A percentile compares a stretch with the other conserved stretches of the same genome.
Evolutionary conservation across 2,113 vertebrate genomes (phyloP).

Genomic region (Tachycineta bicolor): DNA sequence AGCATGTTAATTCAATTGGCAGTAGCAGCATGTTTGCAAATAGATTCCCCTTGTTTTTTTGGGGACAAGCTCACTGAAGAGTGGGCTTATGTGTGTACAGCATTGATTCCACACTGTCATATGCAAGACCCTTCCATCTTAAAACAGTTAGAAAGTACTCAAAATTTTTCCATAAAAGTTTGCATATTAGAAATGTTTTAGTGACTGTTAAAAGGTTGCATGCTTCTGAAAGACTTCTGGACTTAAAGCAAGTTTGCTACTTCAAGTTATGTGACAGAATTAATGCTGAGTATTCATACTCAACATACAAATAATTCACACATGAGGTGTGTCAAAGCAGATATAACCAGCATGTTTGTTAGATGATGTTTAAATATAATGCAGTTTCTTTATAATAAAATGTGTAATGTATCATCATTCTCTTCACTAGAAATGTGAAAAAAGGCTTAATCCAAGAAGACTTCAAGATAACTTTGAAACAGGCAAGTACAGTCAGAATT

Average conservation of each 20-base stretch:
- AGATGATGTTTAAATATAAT: neutral
- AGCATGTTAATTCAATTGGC: neutral
- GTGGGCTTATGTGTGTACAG: neutral
- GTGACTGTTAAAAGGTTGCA: neutral
- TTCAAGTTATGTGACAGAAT: neutral
- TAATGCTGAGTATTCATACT: neutral
- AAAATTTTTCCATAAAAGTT: neutral
- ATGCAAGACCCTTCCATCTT: neutral
- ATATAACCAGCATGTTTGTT: neutral
- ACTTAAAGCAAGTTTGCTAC: neutral
- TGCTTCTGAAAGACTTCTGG: neutral
- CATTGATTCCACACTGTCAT: neutral
- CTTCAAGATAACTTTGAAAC: constrained; percentile 91
- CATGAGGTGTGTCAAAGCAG: neutral
- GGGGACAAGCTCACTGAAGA: neutral
- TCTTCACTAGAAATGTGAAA: constrained; percentile 88
- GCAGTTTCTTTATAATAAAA: neutral
- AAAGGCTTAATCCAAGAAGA: constrained; percentile 85
- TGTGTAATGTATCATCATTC: constrained; percentile 20
- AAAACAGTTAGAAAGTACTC: neutral
- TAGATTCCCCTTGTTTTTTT: neutral
- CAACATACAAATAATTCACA: neutral
- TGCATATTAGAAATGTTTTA: neutral
- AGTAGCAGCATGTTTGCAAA: neutral
- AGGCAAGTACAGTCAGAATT: constrained; percentile 73